Conservation (phyloP, 2,797 vertebrate species). For the Rhodeus uyekii region DNA sequence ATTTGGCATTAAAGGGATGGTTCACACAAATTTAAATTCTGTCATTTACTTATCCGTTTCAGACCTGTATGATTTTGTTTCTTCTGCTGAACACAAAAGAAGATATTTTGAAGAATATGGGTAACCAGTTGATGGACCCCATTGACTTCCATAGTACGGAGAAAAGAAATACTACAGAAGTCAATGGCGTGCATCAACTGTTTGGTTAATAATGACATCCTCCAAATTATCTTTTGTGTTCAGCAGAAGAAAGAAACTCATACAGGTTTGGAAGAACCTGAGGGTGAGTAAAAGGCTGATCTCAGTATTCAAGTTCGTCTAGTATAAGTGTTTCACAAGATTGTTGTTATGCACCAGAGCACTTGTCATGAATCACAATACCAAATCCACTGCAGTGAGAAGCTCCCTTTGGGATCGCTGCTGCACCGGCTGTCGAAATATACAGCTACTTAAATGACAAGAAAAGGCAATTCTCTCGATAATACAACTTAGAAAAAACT, state of each 20-base stretch:
- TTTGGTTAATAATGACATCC: too few relatives aligned
- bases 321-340: conserved; percentile 44
- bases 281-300: neutral
- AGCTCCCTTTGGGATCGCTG: conserved; percentile 64
- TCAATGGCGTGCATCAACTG: neutral
- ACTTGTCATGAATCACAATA: conserved; percentile 68
- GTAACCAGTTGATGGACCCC: too few relatives aligned
- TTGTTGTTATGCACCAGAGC: conserved; percentile 53
- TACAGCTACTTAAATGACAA: conserved; percentile 50
- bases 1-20: neutral
- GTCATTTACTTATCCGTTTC: neutral
- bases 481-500: conserved; percentile 53
- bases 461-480: conserved; percentile 49
- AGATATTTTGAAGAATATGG: too few relatives aligned
- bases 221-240: neutral
- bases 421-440: conserved; percentile 62
- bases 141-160: too few relatives aligned
- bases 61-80: neutral
- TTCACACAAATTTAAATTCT: neutral
- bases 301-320: conserved; percentile 48
- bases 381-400: conserved; percentile 71
- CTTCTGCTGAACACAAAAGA: neutral
- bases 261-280: neutral
- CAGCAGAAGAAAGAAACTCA: neutral
- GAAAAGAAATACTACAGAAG: neutral